Conservation (phyloP, 2,888 invertebrate species). For the Coleophora flavipennella region DNA sequence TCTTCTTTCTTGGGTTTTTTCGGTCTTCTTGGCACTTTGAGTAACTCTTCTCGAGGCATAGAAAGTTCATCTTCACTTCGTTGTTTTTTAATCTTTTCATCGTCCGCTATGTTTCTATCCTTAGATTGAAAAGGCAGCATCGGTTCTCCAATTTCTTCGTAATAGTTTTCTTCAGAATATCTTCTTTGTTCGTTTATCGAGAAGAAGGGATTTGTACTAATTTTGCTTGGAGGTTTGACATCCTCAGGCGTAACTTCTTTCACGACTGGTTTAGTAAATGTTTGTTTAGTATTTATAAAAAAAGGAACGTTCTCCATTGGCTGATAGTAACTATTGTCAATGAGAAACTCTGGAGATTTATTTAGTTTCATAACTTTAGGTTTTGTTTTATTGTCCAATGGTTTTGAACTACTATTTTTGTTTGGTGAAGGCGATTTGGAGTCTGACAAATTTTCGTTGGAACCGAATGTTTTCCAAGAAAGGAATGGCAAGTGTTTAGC, state of each 20-base stretch:
- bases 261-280: conserved; percentile 19
- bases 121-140: conserved; percentile 18
- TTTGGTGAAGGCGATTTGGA: conserved; percentile 24
- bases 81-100: conserved; percentile 44
- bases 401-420: conserved; percentile 17
- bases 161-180: conserved; percentile 48
- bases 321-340: conserved; percentile 57
- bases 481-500: conserved; percentile 38
- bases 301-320: conserved; percentile 53
- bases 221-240: conserved; percentile 2
- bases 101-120: conserved; percentile 53
- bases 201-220: conserved; percentile 25
- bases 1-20: conserved; percentile 45
- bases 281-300: conserved; percentile 41
- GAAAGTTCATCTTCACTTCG: conserved; percentile 28
- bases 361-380: conserved; percentile 35
- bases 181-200: conserved; percentile 20
- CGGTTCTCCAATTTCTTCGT: conserved; percentile 58
- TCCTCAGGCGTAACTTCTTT: conserved; percentile 19
- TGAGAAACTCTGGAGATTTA: conserved; percentile 47
- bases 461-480: conserved; percentile 34
- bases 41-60: conserved; percentile 47
- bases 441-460: conserved; percentile 32
- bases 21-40: conserved; percentile 54
- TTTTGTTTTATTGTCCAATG: conserved; percentile 21